These are phyloP conservation scores for Elegia similella DNA, from an alignment of 2,888 invertebrate genomes.

Conservation along the genomic window DNA sequence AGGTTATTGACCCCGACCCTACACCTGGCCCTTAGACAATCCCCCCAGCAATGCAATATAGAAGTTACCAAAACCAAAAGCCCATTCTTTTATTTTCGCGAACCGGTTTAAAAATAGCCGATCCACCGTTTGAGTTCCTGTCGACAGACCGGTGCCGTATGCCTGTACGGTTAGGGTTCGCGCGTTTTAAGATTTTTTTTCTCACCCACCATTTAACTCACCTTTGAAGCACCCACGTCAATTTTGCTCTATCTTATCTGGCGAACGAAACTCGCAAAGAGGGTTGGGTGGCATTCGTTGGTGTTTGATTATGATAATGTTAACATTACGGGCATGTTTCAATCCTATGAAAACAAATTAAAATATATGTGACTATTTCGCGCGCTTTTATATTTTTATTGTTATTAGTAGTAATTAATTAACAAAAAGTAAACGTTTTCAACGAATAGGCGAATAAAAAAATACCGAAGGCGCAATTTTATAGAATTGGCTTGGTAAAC, in stretches of 20 bases:
- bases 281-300: slow-evolving; percentile 23
- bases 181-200: slow-evolving; percentile 33
- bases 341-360: background rate
- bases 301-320: slow-evolving; percentile 21
- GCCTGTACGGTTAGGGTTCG: slow-evolving; percentile 30
- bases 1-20: slow-evolving; percentile 52
- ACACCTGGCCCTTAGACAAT: slow-evolving; percentile 43
- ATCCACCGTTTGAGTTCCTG: slow-evolving; percentile 44
- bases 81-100: slow-evolving; percentile 37
- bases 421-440: background rate
- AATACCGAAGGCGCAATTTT: background rate
- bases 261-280: background rate
- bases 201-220: background rate
- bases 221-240: slow-evolving; percentile 25
- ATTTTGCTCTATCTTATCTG: slow-evolving; percentile 31
- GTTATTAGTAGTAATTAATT: too few relatives aligned
- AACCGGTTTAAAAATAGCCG: slow-evolving; percentile 50
- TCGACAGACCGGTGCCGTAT: slow-evolving; percentile 34
- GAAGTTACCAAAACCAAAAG: slow-evolving; percentile 1
- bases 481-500: slow-evolving; percentile 19
- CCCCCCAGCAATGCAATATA: slow-evolving; percentile 22
- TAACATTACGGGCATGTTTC: slow-evolving; percentile 19
- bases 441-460: too few relatives aligned
- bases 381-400: background rate
- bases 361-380: background rate